Base-by-base conservation (phyloP, 2,113 vertebrate species). In the Corythaeola cristata region DNA sequence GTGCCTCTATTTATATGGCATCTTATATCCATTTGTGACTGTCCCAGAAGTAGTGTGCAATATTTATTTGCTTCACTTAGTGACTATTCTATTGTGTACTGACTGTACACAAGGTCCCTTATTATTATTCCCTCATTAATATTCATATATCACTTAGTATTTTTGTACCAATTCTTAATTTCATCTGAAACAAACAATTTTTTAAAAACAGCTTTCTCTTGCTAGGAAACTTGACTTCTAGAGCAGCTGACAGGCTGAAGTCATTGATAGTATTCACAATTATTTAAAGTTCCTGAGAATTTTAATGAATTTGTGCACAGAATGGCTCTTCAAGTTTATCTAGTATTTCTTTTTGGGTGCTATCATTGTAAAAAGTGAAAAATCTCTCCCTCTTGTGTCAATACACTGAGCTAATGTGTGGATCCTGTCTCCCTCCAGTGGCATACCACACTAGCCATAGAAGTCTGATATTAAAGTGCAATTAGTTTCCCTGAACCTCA, bases 391-490 rank as follows among this genome's bases (percentile, higher is more conserved):
- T 75, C 56, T 18, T 58, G 26, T 28, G 56, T 32, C 60, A 60
- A 45, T 1, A 15, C 33, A n/a, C 44, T 1, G 19, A 72, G 30
- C 28, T 53, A 93, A 96, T 13, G 22, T 10, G 58, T 84, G 95
- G 96, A 81, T 90, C 95, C 76, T 97, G 97, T 96, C 95, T 97
- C 97, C 96, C 96, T 96, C 97, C 95, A 96, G 96, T 94, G 96
- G 95, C 80, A 76, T 9, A 27, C 11, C 14, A 5, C 59, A 45
- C 53, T 33, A 26, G 55, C 85, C 66, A 75, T 44, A 4, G 14
- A 71, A 58, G 44, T 28, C 75, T 55, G 67, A 90, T 63, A 78
- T 28, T 49, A 15, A 88, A 79, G 35, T 6, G 24, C 80, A 64
- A 27, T 72, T 52, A 52, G 52, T 27, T 56, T 50, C 52, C 37